These are phyloP conservation scores for western clawed frog (Xenopus tropicalis) DNA, from an alignment of 2,113 vertebrate genomes.

Conservation along the genomic window UCB_Xtro_10.0 CM004450.2:74321001-74321500, in stretches of 20 bases:
- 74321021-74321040: slow-evolving; percentile 54
- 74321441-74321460: slow-evolving; percentile 85
- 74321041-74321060: slow-evolving; percentile 56
- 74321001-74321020: slow-evolving; percentile 58
- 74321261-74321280: slow-evolving; percentile 86
- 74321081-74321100: background rate
- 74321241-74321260: slow-evolving; percentile 79
- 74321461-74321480: slow-evolving; percentile 85
- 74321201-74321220: slow-evolving; percentile 53
- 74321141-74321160: slow-evolving; percentile 67
- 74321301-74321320: slow-evolving; percentile 60
- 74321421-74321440: slow-evolving; percentile 93
- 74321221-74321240: slow-evolving; percentile 62
- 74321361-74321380: slow-evolving; percentile 69
- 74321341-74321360: slow-evolving; percentile 57
- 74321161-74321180: slow-evolving; percentile 90
- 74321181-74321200: slow-evolving; percentile 64
- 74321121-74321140: background rate
- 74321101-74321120: background rate
- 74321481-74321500: slow-evolving; percentile 28
- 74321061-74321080: slow-evolving; percentile 49
- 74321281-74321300: slow-evolving; percentile 87
- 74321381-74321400: slow-evolving; percentile 85
- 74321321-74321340: slow-evolving; percentile 52
- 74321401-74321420: slow-evolving; percentile 91